Percentiles rank a stretch among this genome's conserved stretches.
These are phyloP conservation scores for Onychorhynchus coronatus DNA, from an alignment of 2,113 vertebrate species.

Conservation along the genomic window DNA sequence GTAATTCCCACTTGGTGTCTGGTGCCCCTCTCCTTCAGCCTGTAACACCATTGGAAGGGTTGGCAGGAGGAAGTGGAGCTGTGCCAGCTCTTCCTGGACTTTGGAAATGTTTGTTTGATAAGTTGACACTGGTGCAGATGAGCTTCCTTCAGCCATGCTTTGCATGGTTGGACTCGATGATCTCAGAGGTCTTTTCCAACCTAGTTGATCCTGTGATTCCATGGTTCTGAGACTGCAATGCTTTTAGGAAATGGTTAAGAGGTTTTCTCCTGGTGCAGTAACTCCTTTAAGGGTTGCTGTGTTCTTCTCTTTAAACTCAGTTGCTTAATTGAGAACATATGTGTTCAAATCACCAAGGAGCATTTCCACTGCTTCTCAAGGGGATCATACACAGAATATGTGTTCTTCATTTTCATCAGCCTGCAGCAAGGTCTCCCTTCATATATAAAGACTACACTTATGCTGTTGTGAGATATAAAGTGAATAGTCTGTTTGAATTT, in stretches of 20 bases:
- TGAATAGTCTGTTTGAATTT: background rate
- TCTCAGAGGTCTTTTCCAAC: too few relatives aligned
- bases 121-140: background rate
- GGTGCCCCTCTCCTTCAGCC: background rate
- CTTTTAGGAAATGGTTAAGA: background rate
- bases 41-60: background rate
- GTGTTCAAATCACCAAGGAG: background rate
- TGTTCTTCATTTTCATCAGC: background rate
- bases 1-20: background rate
- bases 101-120: background rate
- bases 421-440: background rate
- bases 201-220: too few relatives aligned
- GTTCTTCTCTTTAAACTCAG: background rate
- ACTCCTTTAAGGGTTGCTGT: background rate
- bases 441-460: background rate
- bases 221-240: background rate
- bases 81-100: background rate
- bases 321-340: background rate
- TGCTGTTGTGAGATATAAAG: background rate
- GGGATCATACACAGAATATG: background rate
- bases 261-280: background rate
- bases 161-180: too few relatives aligned
- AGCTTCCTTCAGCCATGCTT: background rate
- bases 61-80: background rate
- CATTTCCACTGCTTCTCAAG: background rate